Percentiles rank a stretch among this genome's conserved stretches.
Conservation (phyloP, 2,113 vertebrate species). For the Bungarus multicinctus region DNA sequence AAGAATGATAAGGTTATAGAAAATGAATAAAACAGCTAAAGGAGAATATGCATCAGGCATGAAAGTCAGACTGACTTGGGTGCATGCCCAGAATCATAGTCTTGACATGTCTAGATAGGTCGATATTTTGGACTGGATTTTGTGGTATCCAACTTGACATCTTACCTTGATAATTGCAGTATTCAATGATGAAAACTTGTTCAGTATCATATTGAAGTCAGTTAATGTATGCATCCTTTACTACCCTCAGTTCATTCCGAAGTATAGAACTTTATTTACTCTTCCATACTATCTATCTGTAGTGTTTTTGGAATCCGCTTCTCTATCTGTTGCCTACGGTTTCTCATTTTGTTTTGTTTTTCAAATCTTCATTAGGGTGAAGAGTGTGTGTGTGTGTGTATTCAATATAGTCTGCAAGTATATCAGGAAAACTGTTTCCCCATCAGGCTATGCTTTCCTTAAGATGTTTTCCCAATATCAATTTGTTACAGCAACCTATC, state of each 20-base stretch:
- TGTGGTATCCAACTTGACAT: neutral
- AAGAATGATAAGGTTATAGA: neutral
- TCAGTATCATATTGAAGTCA: neutral
- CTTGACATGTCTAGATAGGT: neutral
- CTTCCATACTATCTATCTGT: neutral
- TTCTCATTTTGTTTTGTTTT: neutral
- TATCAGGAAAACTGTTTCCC: neutral
- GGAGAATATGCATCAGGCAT: neutral
- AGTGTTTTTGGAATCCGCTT: neutral
- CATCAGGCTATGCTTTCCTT: neutral
- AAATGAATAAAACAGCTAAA: neutral
- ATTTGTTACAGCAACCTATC: neutral
- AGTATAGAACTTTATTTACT: neutral
- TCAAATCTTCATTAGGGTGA: neutral
- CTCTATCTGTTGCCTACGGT: neutral
- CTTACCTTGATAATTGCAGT: neutral
- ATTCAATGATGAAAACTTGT: neutral
- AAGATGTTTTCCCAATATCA: neutral
- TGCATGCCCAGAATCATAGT: neutral
- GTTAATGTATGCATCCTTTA: neutral
- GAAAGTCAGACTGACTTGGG: neutral
- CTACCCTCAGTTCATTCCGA: neutral
- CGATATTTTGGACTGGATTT: neutral
- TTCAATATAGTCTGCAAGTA: neutral
- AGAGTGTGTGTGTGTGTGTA: neutral